phyloP scores from a whole-genome alignment of 2,113 vertebrate species.

The Misgurnus mizolepis region DNA sequence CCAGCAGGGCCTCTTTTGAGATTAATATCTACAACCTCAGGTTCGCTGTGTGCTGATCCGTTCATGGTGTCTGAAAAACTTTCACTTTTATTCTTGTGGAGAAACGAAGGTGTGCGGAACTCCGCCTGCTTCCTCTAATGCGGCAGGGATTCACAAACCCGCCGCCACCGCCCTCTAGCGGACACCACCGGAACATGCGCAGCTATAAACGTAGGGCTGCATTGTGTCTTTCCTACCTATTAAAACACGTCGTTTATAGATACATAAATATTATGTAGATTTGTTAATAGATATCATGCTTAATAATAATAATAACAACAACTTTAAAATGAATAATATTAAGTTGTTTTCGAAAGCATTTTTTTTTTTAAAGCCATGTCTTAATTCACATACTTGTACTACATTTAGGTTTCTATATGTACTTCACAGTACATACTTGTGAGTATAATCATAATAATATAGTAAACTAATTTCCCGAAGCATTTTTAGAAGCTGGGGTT shows the following conservation, averaged over 20 bases:
- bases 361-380: no score
- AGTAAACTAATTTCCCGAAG: no score
- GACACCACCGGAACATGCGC: neutral
- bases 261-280: neutral
- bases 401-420: no score
- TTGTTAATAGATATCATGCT: no score
- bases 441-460: no score
- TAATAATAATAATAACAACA: no score
- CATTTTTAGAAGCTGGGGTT: no score
- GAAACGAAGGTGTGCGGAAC: slow-evolving; percentile 64
- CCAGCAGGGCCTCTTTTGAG: slow-evolving; percentile 74
- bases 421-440: no score
- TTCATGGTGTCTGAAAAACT: slow-evolving; percentile 66
- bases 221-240: no score
- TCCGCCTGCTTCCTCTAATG: slow-evolving; percentile 53
- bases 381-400: no score
- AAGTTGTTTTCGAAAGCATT: no score
- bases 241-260: neutral
- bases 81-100: slow-evolving; percentile 4
- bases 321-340: no score
- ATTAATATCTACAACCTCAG: slow-evolving; percentile 57
- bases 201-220: neutral
- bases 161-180: slow-evolving; percentile 58
- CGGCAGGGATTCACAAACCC: neutral
- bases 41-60: slow-evolving; percentile 59